These are phyloP conservation scores for Lagenorhynchus albirostris DNA, from an alignment of 2,113 vertebrate genomes.

Conservation along the genomic window DNA sequence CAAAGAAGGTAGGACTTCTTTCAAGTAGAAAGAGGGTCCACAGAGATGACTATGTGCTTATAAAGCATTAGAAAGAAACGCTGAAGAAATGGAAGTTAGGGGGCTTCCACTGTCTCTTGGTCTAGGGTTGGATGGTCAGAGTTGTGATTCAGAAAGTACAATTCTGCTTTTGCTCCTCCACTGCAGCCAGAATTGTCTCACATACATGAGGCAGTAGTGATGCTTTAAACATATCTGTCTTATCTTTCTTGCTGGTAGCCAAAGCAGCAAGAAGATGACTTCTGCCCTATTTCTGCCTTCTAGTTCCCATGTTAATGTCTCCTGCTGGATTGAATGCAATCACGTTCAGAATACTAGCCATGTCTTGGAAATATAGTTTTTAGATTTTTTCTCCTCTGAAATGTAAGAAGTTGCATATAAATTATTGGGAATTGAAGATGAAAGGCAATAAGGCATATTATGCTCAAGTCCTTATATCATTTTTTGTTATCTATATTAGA, in stretches of 20 bases:
- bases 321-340: neutral
- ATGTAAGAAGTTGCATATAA: neutral
- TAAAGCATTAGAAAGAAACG: neutral
- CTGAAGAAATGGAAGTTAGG: neutral
- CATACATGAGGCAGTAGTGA: neutral
- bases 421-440: neutral
- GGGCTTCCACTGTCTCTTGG: neutral
- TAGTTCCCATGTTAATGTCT: neutral
- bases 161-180: neutral
- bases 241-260: neutral
- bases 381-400: neutral
- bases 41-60: neutral
- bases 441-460: neutral
- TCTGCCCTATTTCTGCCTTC: neutral
- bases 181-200: neutral
- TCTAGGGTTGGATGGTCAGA: neutral
- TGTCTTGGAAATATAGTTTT: neutral
- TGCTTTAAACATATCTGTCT: neutral
- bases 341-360: neutral
- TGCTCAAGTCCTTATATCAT: neutral
- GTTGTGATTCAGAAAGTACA: neutral
- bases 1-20: neutral
- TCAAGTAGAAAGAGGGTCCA: neutral
- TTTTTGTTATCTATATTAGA: neutral
- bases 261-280: neutral